These are phyloP conservation scores for Ochropleura leucogaster DNA, from an alignment of 2,888 invertebrate species.

Conservation along the genomic window DNA sequence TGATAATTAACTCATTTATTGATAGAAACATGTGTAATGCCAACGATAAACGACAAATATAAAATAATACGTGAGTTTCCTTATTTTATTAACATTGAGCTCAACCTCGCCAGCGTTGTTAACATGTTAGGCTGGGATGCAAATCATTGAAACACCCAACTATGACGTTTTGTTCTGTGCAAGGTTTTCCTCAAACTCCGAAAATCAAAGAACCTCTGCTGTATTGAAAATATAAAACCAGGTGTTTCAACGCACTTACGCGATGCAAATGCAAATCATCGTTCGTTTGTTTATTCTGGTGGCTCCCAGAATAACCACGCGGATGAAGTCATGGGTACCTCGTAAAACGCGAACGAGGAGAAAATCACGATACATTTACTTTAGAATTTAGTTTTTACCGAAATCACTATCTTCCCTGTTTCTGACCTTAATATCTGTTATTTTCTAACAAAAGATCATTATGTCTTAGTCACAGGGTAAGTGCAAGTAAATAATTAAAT, in stretches of 20 bases:
- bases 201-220: constrained; percentile 38
- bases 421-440: background rate
- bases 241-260: constrained; percentile 50
- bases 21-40: background rate
- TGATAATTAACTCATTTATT: background rate
- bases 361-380: constrained; percentile 55
- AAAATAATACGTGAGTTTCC: constrained; percentile 18
- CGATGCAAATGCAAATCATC: constrained; percentile 58
- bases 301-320: constrained; percentile 72
- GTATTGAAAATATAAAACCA: constrained; percentile 42
- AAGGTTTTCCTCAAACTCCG: constrained; percentile 44
- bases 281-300: constrained; percentile 69
- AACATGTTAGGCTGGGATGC: background rate
- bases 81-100: constrained; percentile 29
- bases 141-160: constrained; percentile 9
- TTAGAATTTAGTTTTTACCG: constrained; percentile 19
- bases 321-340: constrained; percentile 73
- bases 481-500: no score
- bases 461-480: background rate
- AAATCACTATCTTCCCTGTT: background rate
- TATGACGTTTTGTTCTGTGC: constrained; percentile 33
- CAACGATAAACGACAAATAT: background rate
- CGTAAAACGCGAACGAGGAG: constrained; percentile 65
- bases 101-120: constrained; percentile 17
- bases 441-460: background rate